phyloP scores from a whole-genome alignment of 2,797 vertebrate species.

The Oceanodroma leucorhoa region DNA sequence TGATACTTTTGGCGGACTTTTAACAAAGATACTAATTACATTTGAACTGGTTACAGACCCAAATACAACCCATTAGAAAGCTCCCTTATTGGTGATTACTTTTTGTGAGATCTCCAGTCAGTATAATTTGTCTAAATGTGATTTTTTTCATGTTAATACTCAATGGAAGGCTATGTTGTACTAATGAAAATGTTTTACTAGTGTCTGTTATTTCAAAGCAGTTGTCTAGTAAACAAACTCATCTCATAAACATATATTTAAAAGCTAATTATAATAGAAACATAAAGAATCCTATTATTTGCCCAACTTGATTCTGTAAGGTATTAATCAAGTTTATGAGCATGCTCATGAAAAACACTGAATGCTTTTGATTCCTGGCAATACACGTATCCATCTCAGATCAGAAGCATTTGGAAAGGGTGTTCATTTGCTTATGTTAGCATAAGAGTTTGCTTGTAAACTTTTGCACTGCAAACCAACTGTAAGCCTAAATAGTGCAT shows the following conservation, averaged over 20 bases:
- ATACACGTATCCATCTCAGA: background rate
- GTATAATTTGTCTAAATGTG: background rate
- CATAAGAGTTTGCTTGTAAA: background rate
- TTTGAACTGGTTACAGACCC: background rate
- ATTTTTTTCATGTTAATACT: background rate
- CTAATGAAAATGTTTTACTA: background rate
- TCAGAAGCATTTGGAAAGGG: background rate
- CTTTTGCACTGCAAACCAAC: background rate
- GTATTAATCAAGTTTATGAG: background rate
- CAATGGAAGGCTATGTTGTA: background rate
- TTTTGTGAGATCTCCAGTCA: background rate
- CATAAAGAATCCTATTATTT: background rate
- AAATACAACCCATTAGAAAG: background rate
- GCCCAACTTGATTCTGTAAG: background rate
- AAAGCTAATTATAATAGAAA: background rate
- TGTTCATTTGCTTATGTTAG: background rate
- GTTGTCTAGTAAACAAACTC: background rate
- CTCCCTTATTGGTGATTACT: background rate
- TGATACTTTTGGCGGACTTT: background rate
- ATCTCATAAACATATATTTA: background rate
- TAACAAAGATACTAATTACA: background rate
- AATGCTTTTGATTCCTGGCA: background rate
- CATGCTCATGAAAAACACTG: background rate
- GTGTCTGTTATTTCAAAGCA: background rate
- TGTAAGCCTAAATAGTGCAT: background rate